phyloP scores from a whole-genome alignment of 2,797 vertebrate species.

The Lophius americanus region DNA sequence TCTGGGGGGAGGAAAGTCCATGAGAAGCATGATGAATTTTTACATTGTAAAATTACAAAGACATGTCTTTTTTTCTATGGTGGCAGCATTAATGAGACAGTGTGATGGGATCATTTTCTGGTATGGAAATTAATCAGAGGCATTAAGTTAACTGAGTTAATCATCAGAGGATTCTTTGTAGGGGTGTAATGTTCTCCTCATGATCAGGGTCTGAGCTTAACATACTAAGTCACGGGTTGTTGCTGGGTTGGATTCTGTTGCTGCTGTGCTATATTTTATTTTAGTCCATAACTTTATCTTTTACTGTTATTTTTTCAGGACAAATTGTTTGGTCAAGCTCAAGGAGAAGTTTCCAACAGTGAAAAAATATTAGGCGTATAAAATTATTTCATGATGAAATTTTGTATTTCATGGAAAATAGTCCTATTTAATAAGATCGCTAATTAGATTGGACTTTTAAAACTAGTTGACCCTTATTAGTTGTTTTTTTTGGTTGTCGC shows the following conservation, averaged over 20 bases:
- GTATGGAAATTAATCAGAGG: constrained; percentile 14
- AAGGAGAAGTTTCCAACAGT: too few relatives aligned
- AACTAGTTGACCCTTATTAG: too few relatives aligned
- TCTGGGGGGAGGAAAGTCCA: background rate
- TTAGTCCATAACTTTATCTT: background rate
- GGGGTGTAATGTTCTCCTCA: background rate
- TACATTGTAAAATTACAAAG: background rate
- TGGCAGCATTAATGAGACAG: constrained; percentile 5
- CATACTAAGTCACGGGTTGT: constrained; percentile 3
- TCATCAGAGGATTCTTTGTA: background rate
- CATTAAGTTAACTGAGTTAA: constrained; percentile 3
- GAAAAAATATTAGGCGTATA: too few relatives aligned
- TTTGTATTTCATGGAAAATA: too few relatives aligned
- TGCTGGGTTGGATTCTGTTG: background rate
- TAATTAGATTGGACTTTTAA: too few relatives aligned
- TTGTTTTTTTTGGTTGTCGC: too few relatives aligned
- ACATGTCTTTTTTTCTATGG: background rate
- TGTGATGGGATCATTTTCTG: constrained; percentile 4
- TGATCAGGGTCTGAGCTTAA: constrained; percentile 13
- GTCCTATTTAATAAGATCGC: too few relatives aligned
- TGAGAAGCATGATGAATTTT: constrained; percentile 1
- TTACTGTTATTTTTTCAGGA: background rate
- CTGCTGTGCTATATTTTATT: background rate
- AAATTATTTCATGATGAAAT: too few relatives aligned
- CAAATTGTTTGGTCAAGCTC: too few relatives aligned